Conservation (phyloP, 1,140 invertebrate genomes). For the Drosophila sproati region DNA sequence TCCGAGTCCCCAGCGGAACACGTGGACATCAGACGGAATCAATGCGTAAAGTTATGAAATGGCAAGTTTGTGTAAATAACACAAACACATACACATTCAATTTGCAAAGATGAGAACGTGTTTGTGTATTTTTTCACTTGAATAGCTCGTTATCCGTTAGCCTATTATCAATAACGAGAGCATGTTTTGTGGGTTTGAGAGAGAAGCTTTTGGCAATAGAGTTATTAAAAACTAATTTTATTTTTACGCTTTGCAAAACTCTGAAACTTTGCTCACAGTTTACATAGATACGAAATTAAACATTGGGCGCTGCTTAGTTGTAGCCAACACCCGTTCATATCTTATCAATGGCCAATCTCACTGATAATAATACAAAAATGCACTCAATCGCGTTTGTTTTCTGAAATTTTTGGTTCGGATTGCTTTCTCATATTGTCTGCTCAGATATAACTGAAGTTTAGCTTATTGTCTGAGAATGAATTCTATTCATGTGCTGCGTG, state of each 20-base stretch:
- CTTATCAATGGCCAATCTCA: slow-evolving; percentile 56
- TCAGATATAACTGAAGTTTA: not conserved
- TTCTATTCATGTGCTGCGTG: slow-evolving; percentile 36
- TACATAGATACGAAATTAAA: slow-evolving; percentile 27
- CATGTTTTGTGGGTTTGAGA: slow-evolving; percentile 5
- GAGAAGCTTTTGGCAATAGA: slow-evolving; percentile 16
- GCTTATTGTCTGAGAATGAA: slow-evolving; percentile 3
- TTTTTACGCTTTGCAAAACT: slow-evolving; percentile 19
- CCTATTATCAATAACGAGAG: slow-evolving; percentile 15
- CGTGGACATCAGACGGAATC: slow-evolving; percentile 28
- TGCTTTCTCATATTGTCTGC: slow-evolving; percentile 27
- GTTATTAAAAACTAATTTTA: slow-evolving; percentile 55
- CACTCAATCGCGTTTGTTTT: slow-evolving; percentile 6
- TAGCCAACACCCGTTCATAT: slow-evolving; percentile 42
- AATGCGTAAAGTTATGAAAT: slow-evolving; percentile 22
- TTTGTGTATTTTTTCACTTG: not conserved
- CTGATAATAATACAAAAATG: slow-evolving; percentile 40
- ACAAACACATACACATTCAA: not conserved
- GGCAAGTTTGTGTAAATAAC: slow-evolving; percentile 16
- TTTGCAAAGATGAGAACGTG: slow-evolving; percentile 12
- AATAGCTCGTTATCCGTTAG: not conserved
- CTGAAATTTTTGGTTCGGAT: slow-evolving; percentile 4
- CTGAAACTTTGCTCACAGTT: slow-evolving; percentile 37
- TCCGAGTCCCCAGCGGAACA: slow-evolving; percentile 22
- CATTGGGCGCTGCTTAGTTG: slow-evolving; percentile 17